Conservation (phyloP, 2,888 invertebrate genomes). For the Sussaba pulchella region DNA sequence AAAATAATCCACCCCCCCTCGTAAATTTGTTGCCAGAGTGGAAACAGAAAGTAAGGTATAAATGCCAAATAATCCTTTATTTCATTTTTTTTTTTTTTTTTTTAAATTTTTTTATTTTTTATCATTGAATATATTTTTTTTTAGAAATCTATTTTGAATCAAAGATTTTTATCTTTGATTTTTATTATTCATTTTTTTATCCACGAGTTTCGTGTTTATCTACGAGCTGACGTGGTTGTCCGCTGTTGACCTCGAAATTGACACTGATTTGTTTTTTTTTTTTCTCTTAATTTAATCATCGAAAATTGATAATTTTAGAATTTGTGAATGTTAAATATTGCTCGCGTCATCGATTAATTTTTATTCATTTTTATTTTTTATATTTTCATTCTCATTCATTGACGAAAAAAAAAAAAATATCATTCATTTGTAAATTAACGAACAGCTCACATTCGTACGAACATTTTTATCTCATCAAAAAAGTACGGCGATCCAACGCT, state of each 20-base stretch:
- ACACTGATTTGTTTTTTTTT: not conserved
- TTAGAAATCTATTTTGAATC: not conserved
- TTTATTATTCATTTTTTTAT: not conserved
- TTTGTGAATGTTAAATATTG: too few relatives aligned
- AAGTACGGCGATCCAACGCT: not conserved
- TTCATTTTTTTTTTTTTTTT: conserved; percentile 11
- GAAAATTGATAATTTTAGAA: too few relatives aligned
- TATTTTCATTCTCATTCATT: too few relatives aligned
- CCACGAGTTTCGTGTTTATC: not conserved
- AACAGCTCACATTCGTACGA: not conserved
- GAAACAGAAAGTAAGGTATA: conserved; percentile 80
- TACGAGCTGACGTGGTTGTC: conserved; percentile 13
- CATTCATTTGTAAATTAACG: not conserved
- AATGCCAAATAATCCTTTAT: conserved; percentile 56
- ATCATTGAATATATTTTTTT: conserved; percentile 14
- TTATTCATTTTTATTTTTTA: too few relatives aligned
- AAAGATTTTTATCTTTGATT: not conserved
- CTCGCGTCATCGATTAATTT: not conserved
- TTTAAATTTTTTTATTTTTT: too few relatives aligned
- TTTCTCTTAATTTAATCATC: too few relatives aligned
- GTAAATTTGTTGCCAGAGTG: conserved; percentile 75
- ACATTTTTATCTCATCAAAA: not conserved
- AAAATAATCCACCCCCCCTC: conserved; percentile 78
- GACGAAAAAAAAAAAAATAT: not conserved
- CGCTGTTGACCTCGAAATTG: conserved; percentile 9